These are phyloP conservation scores for Melanostigma gelatinosum DNA, from an alignment of 2,113 vertebrate genomes.

Conservation along the genomic window DNA sequence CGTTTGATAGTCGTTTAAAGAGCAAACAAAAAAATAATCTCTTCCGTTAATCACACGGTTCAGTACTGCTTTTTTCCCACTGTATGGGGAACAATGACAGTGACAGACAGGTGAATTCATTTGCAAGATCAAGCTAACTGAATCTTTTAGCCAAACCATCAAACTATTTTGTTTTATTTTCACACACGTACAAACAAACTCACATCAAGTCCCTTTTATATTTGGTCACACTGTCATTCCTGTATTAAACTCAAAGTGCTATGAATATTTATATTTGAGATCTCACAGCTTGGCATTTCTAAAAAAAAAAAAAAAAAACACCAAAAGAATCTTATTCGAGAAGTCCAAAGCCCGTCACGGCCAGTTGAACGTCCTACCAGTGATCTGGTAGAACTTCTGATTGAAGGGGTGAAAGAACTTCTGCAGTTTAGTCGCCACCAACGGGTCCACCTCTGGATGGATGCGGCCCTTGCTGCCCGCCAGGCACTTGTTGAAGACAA, in stretches of 20 bases:
- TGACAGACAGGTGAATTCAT: constrained; percentile 37
- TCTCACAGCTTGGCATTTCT: constrained; percentile 22
- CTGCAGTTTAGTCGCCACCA: constrained; percentile 92
- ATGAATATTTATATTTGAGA: constrained; percentile 44
- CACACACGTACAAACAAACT: constrained; percentile 60
- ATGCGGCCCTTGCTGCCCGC: constrained; percentile 97
- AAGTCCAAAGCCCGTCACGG: constrained; percentile 78
- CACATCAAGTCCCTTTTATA: constrained; percentile 80
- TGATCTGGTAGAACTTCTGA: constrained; percentile 98
- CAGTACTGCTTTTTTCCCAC: constrained; percentile 5
- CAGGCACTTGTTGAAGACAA: constrained; percentile 98
- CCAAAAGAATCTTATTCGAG: constrained; percentile 21
- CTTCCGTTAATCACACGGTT: constrained; percentile 36
- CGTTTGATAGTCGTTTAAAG: constrained; percentile 46
- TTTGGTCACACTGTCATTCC: constrained; percentile 88
- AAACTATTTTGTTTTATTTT: constrained; percentile 43
- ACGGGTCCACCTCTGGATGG: constrained; percentile 92
- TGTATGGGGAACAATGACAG: constrained; percentile 35
- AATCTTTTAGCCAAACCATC: constrained; percentile 42
- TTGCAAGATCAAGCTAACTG: constrained; percentile 47
- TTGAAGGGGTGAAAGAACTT: constrained; percentile 98
- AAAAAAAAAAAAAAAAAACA: constrained; percentile 8
- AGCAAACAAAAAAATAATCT: constrained; percentile 58
- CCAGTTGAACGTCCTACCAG: constrained; percentile 96
- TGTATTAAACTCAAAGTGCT: constrained; percentile 78